phyloP scores from a whole-genome alignment of 2,113 vertebrate species.

The Ranitomeya variabilis region DNA sequence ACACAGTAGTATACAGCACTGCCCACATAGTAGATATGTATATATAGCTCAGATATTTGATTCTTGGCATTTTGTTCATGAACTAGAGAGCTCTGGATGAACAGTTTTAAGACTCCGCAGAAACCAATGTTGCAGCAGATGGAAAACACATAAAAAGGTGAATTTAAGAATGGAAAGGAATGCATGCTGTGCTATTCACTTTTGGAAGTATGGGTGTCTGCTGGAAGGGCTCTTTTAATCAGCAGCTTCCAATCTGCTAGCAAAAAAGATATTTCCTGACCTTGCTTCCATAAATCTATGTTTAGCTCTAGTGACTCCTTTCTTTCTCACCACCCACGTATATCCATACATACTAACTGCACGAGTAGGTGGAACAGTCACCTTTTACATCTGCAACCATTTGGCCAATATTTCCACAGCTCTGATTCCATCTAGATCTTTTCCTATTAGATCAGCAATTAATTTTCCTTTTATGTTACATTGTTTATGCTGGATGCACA shows the following conservation, averaged over 20 bases:
- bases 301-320: slow-evolving; percentile 47
- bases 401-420: slow-evolving; percentile 15
- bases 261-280: slow-evolving; percentile 13
- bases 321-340: slow-evolving; percentile 53
- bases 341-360: slow-evolving; percentile 38
- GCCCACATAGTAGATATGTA: too few species aligned
- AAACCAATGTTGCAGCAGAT: background rate
- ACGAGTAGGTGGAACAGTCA: slow-evolving; percentile 37
- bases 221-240: slow-evolving; percentile 1
- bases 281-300: slow-evolving; percentile 27
- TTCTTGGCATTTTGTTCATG: too few species aligned
- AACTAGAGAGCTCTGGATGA: background rate
- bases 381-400: slow-evolving; percentile 44
- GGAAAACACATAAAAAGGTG: background rate
- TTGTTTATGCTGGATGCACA: background rate
- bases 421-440: background rate
- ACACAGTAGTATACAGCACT: too few species aligned
- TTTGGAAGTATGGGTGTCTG: background rate
- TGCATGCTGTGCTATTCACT: background rate
- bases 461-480: background rate
- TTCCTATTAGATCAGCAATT: slow-evolving; percentile 1
- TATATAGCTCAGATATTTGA: too few species aligned
- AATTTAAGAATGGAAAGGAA: background rate
- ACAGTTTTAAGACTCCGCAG: background rate
- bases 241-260: slow-evolving; percentile 16